Percentiles rank a stretch among this genome's conserved stretches.
phyloP scores from a whole-genome alignment of 2,797 vertebrate genomes.

The Threskiornis aethiopicus region DNA sequence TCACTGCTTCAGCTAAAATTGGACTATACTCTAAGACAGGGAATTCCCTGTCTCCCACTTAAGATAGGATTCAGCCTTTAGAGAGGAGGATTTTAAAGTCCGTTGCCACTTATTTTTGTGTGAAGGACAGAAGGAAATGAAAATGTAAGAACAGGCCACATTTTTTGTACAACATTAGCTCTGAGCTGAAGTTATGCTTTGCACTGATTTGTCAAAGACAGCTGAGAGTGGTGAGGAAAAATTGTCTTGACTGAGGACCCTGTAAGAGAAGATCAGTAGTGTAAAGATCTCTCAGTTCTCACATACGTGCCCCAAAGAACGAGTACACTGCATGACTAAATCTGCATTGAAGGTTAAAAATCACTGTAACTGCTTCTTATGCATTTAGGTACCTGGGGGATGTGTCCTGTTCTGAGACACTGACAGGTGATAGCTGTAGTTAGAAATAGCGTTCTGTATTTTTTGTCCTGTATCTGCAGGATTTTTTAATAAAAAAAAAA shows the following conservation, averaged over 20 bases:
- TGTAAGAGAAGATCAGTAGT: background rate
- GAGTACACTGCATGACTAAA: background rate
- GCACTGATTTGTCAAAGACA: background rate
- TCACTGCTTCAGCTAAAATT: background rate
- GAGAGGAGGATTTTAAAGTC: background rate
- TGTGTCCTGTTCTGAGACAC: background rate
- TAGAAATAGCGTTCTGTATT: background rate
- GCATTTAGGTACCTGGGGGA: background rate
- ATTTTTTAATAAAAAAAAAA: background rate
- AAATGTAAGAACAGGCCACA: background rate
- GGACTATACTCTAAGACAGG: background rate
- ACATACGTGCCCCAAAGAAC: fast-evolving
- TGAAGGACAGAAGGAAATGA: background rate
- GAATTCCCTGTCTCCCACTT: background rate
- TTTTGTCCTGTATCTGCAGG: background rate
- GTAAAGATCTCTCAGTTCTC: background rate
- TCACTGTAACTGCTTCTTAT: background rate
- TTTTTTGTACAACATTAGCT: background rate
- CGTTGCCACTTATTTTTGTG: background rate
- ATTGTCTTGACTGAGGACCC: background rate
- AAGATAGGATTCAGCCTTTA: background rate
- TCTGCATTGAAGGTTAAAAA: background rate
- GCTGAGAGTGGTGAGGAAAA: background rate
- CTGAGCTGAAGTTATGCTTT: background rate
- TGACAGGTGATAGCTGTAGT: background rate